A percentile compares a stretch with the other conserved stretches of the same genome.
Conservation (phyloP, 2,888 invertebrate genomes). For the Ctena decussata region DNA sequence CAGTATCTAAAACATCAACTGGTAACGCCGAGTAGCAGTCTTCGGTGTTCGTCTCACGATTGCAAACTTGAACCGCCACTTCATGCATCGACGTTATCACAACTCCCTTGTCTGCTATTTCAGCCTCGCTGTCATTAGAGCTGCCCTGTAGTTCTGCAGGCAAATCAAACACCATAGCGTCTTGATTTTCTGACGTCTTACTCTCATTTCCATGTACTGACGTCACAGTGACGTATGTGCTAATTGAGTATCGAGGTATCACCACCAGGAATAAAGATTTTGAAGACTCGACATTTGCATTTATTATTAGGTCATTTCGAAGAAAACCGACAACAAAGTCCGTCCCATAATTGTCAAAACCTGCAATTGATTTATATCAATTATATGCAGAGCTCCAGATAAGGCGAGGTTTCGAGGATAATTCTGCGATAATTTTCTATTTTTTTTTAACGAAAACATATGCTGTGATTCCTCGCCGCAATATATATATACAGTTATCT, state of each 20-base stretch:
- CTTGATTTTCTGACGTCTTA: conserved; percentile 2
- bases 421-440: too few species aligned
- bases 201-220: conserved; percentile 1
- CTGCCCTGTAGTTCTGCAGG: conserved; percentile 43
- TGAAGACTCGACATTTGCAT: not conserved
- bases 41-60: conserved; percentile 29
- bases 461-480: too few species aligned
- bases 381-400: too few species aligned
- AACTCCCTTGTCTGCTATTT: conserved; percentile 40
- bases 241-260: conserved; percentile 28
- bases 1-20: conserved; percentile 35
- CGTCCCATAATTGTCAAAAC: conserved; percentile 51
- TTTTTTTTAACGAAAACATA: too few species aligned
- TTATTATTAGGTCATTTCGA: conserved; percentile 39
- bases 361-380: conserved; percentile 11
- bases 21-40: conserved; percentile 54
- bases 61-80: conserved; percentile 42
- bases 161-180: not conserved
- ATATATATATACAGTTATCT: too few species aligned
- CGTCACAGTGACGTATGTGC: conserved; percentile 43
- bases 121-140: conserved; percentile 29
- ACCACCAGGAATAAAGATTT: conserved; percentile 24
- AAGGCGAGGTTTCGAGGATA: too few species aligned
- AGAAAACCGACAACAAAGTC: conserved; percentile 50
- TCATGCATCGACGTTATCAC: conserved; percentile 42